phyloP scores from a whole-genome alignment of 2,888 invertebrate genomes.

The Lumbricus terrestris region DNA sequence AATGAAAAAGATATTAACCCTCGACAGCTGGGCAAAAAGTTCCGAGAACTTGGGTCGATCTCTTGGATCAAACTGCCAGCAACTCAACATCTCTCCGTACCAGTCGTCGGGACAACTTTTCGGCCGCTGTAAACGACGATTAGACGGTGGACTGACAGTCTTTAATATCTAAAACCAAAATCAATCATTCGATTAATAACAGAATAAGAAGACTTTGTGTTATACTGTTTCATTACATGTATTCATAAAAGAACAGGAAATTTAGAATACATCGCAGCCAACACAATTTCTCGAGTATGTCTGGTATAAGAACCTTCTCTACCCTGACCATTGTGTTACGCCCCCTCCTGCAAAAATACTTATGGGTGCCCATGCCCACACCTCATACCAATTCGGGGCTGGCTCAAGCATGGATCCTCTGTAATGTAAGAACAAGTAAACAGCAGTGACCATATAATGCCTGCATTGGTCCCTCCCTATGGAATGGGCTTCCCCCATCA shows the following conservation, averaged over 20 bases:
- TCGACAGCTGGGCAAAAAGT: constrained; percentile 74
- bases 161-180: constrained; percentile 36
- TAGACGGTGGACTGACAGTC: constrained; percentile 39
- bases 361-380: no score
- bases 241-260: no score
- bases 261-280: no score
- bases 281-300: no score
- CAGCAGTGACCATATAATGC: neutral
- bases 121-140: constrained; percentile 80
- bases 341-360: no score
- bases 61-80: constrained; percentile 90
- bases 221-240: no score
- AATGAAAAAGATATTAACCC: constrained; percentile 60
- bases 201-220: no score
- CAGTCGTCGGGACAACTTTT: constrained; percentile 92
- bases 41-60: constrained; percentile 87
- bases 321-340: no score
- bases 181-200: neutral
- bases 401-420: neutral
- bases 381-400: neutral
- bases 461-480: no score
- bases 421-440: no score
- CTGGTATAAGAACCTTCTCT: no score
- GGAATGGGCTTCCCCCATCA: no score
- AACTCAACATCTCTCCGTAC: constrained; percentile 86